phyloP scores from a whole-genome alignment of 2,113 vertebrate species.

The Oncorhynchus clarkii region DNA sequence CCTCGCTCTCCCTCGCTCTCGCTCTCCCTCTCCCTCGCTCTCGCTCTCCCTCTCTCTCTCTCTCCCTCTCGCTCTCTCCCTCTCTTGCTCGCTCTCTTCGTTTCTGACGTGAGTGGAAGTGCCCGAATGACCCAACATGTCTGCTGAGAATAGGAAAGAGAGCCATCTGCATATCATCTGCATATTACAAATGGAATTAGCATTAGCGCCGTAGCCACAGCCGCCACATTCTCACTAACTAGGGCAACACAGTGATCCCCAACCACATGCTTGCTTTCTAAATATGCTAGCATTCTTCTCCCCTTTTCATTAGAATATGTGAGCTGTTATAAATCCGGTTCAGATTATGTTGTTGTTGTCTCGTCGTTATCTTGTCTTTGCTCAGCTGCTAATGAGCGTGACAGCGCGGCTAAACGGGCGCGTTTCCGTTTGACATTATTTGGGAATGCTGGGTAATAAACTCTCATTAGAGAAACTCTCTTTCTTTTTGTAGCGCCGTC shows the following conservation, averaged over 20 bases:
- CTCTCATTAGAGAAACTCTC: slow-evolving; percentile 63
- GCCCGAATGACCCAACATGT: slow-evolving; percentile 64
- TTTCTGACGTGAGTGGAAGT: slow-evolving; percentile 70
- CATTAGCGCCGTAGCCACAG: slow-evolving; percentile 12
- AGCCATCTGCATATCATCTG: slow-evolving; percentile 62
- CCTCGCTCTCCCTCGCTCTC: slow-evolving; percentile 63
- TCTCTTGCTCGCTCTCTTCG: slow-evolving; percentile 42
- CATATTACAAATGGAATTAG: slow-evolving; percentile 64
- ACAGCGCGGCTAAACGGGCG: slow-evolving; percentile 66
- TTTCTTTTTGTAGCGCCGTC: slow-evolving; percentile 53
- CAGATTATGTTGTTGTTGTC: slow-evolving; percentile 57
- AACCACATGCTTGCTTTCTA: slow-evolving; percentile 32
- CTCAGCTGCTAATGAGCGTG: slow-evolving; percentile 68
- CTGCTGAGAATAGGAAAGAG: slow-evolving; percentile 44
- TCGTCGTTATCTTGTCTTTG: slow-evolving; percentile 70
- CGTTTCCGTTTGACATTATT: slow-evolving; percentile 67
- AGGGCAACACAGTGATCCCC: slow-evolving; percentile 20
- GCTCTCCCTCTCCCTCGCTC: slow-evolving; percentile 54
- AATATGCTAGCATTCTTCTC: slow-evolving; percentile 23
- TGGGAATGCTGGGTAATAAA: slow-evolving; percentile 67
- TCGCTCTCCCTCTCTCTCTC: slow-evolving; percentile 65
- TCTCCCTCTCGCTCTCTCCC: slow-evolving; percentile 46
- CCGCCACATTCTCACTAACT: slow-evolving; percentile 35
- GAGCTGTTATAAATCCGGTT: slow-evolving; percentile 59
- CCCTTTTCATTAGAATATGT: slow-evolving; percentile 62